A percentile compares a stretch with the other conserved stretches of the same genome.
phyloP scores from a whole-genome alignment of 1,140 invertebrate species.

The Antheraea pernyi region DNA sequence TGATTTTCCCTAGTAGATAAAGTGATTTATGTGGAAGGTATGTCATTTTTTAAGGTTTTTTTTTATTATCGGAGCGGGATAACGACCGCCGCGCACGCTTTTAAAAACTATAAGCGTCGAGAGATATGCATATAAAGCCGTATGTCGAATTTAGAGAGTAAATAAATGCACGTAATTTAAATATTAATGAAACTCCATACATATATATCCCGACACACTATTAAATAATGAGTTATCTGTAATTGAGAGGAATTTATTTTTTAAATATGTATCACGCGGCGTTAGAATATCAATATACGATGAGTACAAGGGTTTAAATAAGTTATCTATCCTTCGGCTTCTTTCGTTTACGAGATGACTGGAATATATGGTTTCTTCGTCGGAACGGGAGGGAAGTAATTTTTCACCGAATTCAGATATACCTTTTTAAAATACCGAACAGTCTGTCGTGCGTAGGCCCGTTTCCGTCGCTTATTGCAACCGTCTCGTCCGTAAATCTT shows the following conservation, averaged over 20 bases:
- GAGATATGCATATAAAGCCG: no score
- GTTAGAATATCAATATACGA: neutral
- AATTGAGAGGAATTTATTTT: neutral
- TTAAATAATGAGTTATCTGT: neutral
- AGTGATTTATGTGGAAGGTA: no score
- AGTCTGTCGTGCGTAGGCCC: constrained; percentile 39
- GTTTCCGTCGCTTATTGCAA: constrained; percentile 46
- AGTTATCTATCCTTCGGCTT: constrained; percentile 59
- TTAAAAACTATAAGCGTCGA: no score
- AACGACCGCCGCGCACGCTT: no score
- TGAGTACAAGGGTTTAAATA: constrained; percentile 31
- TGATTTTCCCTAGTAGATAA: no score
- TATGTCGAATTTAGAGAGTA: neutral
- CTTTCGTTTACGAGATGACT: constrained; percentile 56
- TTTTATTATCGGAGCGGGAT: no score
- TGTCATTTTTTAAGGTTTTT: no score
- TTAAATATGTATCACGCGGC: neutral
- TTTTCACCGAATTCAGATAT: constrained; percentile 64
- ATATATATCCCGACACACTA: neutral
- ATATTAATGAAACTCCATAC: neutral
- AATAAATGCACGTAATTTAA: neutral
- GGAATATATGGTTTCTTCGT: constrained; percentile 52
- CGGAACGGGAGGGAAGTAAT: constrained; percentile 51
- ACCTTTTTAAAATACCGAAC: constrained; percentile 65
- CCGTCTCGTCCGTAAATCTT: constrained; percentile 63